Evolutionary conservation across 2,113 vertebrate species (phyloP).

Genomic region (Mirounga angustirostris): DNA sequence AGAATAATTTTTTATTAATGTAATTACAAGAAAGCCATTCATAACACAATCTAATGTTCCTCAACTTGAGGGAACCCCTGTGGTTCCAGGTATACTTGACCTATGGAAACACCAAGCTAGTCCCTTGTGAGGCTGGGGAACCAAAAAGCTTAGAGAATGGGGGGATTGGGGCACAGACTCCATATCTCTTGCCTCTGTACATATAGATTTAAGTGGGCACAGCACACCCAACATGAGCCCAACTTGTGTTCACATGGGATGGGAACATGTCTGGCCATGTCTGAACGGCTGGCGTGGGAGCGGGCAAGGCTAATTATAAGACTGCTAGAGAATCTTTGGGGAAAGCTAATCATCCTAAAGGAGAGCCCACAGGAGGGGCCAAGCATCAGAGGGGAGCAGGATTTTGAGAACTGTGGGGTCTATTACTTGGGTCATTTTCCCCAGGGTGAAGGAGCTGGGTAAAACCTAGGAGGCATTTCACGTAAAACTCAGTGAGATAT

Average conservation of each 20-base stretch:
- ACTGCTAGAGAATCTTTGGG: background rate
- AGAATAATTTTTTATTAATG: background rate
- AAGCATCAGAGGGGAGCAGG: background rate
- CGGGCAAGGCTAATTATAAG: background rate
- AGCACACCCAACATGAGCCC: background rate
- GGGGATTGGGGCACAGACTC: rapidly evolving
- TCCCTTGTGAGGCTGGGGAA: background rate
- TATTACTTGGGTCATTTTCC: background rate
- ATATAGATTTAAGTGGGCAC: background rate
- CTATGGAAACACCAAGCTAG: background rate
- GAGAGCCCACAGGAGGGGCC: background rate
- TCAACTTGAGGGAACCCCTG: background rate
- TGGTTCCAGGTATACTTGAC: background rate
- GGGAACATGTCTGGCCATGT: background rate
- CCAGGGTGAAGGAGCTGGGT: background rate
- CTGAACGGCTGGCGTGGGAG: background rate
- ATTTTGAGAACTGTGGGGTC: background rate
- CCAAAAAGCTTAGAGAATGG: background rate
- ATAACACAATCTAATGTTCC: background rate
- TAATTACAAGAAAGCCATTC: background rate
- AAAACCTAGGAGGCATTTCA: background rate
- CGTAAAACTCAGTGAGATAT: background rate
- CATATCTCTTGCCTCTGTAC: background rate
- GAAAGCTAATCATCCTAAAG: background rate
- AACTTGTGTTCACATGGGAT: background rate